These are phyloP conservation scores for Atherix ibis DNA, from an alignment of 2,888 invertebrate genomes.

Conservation along the genomic window DNA sequence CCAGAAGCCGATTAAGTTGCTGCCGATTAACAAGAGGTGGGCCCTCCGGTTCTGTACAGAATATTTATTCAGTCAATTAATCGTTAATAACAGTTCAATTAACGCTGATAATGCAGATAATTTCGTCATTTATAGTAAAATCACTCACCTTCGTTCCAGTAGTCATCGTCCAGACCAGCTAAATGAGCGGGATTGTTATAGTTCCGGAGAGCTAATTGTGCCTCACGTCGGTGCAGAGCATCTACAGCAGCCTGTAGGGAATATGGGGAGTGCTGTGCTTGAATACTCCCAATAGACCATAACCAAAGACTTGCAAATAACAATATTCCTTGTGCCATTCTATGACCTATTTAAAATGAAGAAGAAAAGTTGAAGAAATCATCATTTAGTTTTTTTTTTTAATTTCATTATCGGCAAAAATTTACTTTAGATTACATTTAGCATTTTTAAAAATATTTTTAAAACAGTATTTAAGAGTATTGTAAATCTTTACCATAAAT, in stretches of 20 bases:
- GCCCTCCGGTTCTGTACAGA: too few relatives aligned
- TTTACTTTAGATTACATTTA: neutral
- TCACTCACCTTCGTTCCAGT: conserved; percentile 29
- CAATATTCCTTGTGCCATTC: conserved; percentile 13
- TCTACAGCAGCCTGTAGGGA: conserved; percentile 31
- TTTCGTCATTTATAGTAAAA: too few relatives aligned
- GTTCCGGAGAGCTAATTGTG: conserved; percentile 17
- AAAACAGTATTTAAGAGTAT: too few relatives aligned
- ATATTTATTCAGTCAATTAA: too few relatives aligned
- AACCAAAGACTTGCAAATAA: conserved; percentile 14
- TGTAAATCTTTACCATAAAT: too few relatives aligned
- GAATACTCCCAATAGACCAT: conserved; percentile 10
- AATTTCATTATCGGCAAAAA: neutral
- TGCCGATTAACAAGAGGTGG: conserved; percentile 18
- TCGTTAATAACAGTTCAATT: too few relatives aligned
- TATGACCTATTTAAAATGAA: conserved; percentile 6
- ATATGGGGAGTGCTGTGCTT: conserved; percentile 19
- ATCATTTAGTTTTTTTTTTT: neutral
- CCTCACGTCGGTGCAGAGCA: conserved; percentile 29
- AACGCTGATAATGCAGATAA: too few relatives aligned
- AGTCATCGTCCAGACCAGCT: conserved; percentile 21
- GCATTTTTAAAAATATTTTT: too few relatives aligned
- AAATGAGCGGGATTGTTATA: conserved; percentile 12
- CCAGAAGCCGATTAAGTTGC: conserved; percentile 26
- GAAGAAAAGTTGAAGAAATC: too few relatives aligned